Evolutionary conservation across 2,797 vertebrate genomes (phyloP).

Genomic region (Sorex maritimensis): DNA sequence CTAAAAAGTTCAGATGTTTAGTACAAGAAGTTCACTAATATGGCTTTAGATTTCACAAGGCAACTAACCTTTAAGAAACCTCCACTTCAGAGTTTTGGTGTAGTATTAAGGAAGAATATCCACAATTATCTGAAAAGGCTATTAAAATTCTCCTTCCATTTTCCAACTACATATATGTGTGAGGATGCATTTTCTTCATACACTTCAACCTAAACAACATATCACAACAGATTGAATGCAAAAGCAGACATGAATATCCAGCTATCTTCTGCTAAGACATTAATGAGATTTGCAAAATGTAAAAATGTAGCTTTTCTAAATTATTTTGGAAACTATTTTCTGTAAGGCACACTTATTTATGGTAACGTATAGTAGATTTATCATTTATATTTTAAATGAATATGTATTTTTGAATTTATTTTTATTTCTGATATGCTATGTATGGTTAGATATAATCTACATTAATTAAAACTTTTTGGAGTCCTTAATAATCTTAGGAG

Average conservation of each 20-base stretch:
- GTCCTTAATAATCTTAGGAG: constrained; percentile 43
- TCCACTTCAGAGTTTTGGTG: constrained; percentile 68
- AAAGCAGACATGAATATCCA: constrained; percentile 53
- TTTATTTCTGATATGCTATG: constrained; percentile 57
- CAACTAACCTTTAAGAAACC: constrained; percentile 76
- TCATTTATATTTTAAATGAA: constrained; percentile 38
- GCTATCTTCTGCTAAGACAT: constrained; percentile 62
- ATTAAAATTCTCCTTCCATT: constrained; percentile 76
- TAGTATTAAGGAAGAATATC: constrained; percentile 71
- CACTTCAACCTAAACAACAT: constrained; percentile 72
- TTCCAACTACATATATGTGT: constrained; percentile 64
- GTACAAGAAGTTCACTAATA: constrained; percentile 60
- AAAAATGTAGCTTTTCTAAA: constrained; percentile 14
- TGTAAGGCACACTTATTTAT: constrained; percentile 21
- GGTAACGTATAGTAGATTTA: constrained; percentile 40
- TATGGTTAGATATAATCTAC: constrained; percentile 6
- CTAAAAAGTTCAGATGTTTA: neutral
- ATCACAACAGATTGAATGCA: constrained; percentile 72
- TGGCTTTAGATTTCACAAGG: constrained; percentile 55
- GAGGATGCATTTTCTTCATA: constrained; percentile 75
- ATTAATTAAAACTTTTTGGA: constrained; percentile 44
- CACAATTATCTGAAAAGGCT: constrained; percentile 72
- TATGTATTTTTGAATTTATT: constrained; percentile 52
- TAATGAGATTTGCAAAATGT: constrained; percentile 63
- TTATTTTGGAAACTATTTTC: constrained; percentile 63